phyloP scores from a whole-genome alignment of 2,888 invertebrate species.

The Muscina levida region DNA sequence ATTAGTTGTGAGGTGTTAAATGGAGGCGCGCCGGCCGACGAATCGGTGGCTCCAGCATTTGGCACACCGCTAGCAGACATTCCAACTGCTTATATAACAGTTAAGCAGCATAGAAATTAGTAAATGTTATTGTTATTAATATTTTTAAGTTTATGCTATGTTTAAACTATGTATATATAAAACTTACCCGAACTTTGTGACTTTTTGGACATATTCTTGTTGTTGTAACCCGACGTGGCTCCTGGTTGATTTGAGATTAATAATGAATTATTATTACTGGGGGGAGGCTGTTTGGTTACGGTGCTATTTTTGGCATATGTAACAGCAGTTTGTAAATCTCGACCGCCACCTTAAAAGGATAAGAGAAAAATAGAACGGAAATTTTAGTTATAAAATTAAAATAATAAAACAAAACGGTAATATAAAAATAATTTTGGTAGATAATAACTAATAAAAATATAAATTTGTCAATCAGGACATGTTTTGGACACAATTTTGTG shows the following conservation, averaged over 20 bases:
- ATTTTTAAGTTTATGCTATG: background rate
- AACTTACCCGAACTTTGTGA: conserved; percentile 65
- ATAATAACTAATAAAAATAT: no score
- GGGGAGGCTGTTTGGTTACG: conserved; percentile 76
- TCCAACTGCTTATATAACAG: conserved; percentile 61
- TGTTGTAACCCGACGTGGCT: conserved; percentile 64
- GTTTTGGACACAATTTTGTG: no score
- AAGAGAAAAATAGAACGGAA: conserved; percentile 12
- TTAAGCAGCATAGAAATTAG: conserved; percentile 46
- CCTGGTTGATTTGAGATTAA: conserved; percentile 67
- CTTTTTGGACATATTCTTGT: conserved; percentile 68
- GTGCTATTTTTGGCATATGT: conserved; percentile 82
- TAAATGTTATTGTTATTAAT: conserved; percentile 28
- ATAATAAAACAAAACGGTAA: background rate
- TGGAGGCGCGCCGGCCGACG: conserved; percentile 65
- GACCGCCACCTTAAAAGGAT: conserved; percentile 87
- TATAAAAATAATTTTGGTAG: no score
- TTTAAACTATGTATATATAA: conserved; percentile 10
- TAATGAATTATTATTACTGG: conserved; percentile 70
- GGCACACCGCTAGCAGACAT: conserved; percentile 66
- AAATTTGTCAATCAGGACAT: no score
- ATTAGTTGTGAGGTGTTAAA: conserved; percentile 76
- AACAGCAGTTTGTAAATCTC: conserved; percentile 90
- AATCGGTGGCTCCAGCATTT: conserved; percentile 44
- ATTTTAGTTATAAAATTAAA: background rate